Percentiles rank a stretch among this genome's conserved stretches.
These are phyloP conservation scores for Cantharis nigra DNA, from an alignment of 2,888 invertebrate genomes.

Conservation along the genomic window DNA sequence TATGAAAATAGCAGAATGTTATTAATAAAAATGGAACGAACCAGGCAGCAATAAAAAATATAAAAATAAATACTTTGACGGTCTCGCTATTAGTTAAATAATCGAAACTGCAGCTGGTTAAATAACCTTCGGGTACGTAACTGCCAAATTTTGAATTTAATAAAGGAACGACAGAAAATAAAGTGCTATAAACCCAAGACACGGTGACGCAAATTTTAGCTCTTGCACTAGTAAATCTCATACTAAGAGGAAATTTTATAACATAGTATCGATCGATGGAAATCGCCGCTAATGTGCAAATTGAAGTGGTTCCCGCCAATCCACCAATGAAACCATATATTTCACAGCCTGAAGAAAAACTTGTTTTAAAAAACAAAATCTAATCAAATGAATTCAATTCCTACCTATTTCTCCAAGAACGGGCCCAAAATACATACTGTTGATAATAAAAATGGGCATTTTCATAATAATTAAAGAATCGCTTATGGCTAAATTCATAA, in stretches of 20 bases:
- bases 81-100: slow-evolving; percentile 70
- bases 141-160: slow-evolving; percentile 71
- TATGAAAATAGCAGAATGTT: slow-evolving; percentile 73
- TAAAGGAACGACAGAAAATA: slow-evolving; percentile 73
- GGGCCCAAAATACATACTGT: slow-evolving; percentile 73
- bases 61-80: slow-evolving; percentile 71
- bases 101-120: slow-evolving; percentile 86
- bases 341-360: slow-evolving; percentile 67
- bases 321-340: slow-evolving; percentile 82
- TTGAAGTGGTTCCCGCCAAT: slow-evolving; percentile 79
- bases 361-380: neutral
- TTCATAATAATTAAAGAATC: slow-evolving; percentile 75
- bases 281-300: slow-evolving; percentile 79
- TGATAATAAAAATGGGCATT: slow-evolving; percentile 75
- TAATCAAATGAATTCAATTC: slow-evolving; percentile 13
- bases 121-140: slow-evolving; percentile 83
- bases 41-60: slow-evolving; percentile 78
- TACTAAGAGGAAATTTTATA: slow-evolving; percentile 76
- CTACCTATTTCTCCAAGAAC: slow-evolving; percentile 73
- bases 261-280: slow-evolving; percentile 83
- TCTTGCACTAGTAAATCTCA: slow-evolving; percentile 65
- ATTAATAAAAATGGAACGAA: slow-evolving; percentile 73
- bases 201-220: slow-evolving; percentile 65
- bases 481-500: slow-evolving; percentile 76
- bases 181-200: slow-evolving; percentile 75